phyloP scores from a whole-genome alignment of 1,140 invertebrate genomes.

The Zaprionus gabonicus region DNA sequence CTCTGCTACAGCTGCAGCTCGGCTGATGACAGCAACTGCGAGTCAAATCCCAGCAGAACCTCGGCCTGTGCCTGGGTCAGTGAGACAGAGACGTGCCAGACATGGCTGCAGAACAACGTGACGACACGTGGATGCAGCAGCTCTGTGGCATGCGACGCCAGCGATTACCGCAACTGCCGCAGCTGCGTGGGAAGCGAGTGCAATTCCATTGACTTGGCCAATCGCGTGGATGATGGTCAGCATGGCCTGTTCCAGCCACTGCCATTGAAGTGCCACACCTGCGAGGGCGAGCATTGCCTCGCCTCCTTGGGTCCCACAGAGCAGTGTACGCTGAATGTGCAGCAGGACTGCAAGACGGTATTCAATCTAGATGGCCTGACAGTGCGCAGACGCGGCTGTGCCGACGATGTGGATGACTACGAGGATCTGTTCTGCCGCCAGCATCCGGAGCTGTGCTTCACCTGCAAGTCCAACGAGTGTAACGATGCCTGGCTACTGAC shows the following conservation, averaged over 20 bases:
- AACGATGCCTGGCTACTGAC: conserved; percentile 64
- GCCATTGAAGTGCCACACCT: conserved; percentile 68
- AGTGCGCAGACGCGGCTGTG: conserved; percentile 67
- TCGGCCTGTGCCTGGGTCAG: conserved; percentile 56
- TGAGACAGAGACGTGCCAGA: conserved; percentile 63
- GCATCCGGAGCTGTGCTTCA: conserved; percentile 60
- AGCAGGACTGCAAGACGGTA: conserved; percentile 77
- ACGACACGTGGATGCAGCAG: conserved; percentile 75
- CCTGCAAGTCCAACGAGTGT: conserved; percentile 79
- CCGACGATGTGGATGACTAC: conserved; percentile 76
- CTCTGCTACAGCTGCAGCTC: conserved; percentile 72
- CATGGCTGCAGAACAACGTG: conserved; percentile 53
- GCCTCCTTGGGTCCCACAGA: conserved; percentile 61
- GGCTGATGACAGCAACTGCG: conserved; percentile 63
- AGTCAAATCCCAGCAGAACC: conserved; percentile 53
- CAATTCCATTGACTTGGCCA: conserved; percentile 70
- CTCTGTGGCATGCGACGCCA: conserved; percentile 51
- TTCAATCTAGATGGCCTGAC: conserved; percentile 61
- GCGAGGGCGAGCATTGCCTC: conserved; percentile 67
- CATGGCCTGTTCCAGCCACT: conserved; percentile 70
- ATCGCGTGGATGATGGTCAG: conserved; percentile 63
- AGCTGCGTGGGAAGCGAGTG: conserved; percentile 66
- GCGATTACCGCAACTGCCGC: conserved; percentile 66
- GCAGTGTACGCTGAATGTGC: conserved; percentile 43
- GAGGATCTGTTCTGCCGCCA: conserved; percentile 68